These are phyloP conservation scores for Pheosia gnoma DNA, from an alignment of 2,888 invertebrate species.

Conservation along the genomic window DNA sequence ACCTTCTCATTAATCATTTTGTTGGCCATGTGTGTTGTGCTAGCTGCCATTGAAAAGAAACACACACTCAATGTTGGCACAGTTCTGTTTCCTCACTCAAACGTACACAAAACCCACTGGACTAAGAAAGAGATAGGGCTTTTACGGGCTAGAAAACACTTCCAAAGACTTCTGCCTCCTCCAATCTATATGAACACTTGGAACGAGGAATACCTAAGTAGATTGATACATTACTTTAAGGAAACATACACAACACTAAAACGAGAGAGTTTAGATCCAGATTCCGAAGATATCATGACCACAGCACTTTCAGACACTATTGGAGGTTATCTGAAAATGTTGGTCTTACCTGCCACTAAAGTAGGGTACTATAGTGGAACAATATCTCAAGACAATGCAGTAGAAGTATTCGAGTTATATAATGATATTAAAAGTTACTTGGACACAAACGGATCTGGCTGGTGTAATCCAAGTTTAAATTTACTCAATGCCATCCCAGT, in stretches of 20 bases:
- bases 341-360: conserved; percentile 84
- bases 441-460: conserved; percentile 84
- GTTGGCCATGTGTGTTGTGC: conserved; percentile 26
- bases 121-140: conserved; percentile 47
- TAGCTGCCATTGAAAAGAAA: conserved; percentile 21
- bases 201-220: conserved; percentile 52
- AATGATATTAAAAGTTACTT: conserved; percentile 83
- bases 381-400: conserved; percentile 79
- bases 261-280: conserved; percentile 44
- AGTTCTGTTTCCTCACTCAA: conserved; percentile 56
- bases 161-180: conserved; percentile 62
- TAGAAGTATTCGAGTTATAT: conserved; percentile 82
- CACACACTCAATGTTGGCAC: conserved; percentile 62
- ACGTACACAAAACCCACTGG: conserved; percentile 56
- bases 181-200: conserved; percentile 43
- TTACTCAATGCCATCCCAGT: conserved; percentile 53
- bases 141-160: conserved; percentile 57
- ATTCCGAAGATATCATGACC: conserved; percentile 52
- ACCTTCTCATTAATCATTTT: conserved; percentile 39
- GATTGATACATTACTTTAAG: conserved; percentile 56
- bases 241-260: conserved; percentile 53
- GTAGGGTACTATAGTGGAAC: conserved; percentile 86
- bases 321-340: conserved; percentile 85
- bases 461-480: conserved; percentile 67
- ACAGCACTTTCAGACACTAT: conserved; percentile 75